Percentiles rank a stretch among this genome's conserved stretches.
phyloP scores from a whole-genome alignment of 2,113 vertebrate species.

The Sitta europaea region DNA sequence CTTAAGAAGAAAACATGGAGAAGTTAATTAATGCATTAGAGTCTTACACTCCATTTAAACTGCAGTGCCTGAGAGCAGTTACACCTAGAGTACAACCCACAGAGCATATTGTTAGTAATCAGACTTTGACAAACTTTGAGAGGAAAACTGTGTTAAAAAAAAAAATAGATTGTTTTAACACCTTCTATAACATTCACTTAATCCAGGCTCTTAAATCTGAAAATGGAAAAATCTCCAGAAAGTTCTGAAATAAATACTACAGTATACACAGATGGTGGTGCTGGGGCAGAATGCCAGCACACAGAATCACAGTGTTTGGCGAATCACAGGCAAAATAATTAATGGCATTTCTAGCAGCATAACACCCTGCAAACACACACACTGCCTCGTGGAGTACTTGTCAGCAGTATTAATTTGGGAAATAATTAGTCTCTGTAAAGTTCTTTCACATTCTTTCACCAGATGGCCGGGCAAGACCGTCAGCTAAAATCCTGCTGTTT shows the following conservation, averaged over 20 bases:
- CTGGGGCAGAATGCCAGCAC: background rate
- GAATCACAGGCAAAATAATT: background rate
- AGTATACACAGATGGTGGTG: background rate
- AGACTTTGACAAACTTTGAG: background rate
- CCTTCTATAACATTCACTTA: background rate
- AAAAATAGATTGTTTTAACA: background rate
- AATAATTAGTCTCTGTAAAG: constrained; percentile 62
- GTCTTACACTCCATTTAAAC: background rate
- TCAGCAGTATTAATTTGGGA: constrained; percentile 68
- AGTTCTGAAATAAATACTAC: background rate
- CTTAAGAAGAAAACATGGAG: background rate
- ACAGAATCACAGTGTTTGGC: background rate
- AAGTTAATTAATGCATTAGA: background rate
- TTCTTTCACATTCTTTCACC: constrained; percentile 57
- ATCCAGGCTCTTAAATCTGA: background rate
- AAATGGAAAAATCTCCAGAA: background rate
- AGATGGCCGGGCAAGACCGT: constrained; percentile 63
- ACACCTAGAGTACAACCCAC: background rate
- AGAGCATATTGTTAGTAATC: background rate
- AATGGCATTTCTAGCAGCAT: constrained; percentile 27
- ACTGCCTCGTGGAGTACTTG: constrained; percentile 11
- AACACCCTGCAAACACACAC: constrained; percentile 6
- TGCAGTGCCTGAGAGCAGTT: background rate
- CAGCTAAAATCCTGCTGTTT: constrained; percentile 71
- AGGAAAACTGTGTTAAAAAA: background rate